Conservation (phyloP, 2,888 invertebrate species). For the Crioceris asparagi region DNA sequence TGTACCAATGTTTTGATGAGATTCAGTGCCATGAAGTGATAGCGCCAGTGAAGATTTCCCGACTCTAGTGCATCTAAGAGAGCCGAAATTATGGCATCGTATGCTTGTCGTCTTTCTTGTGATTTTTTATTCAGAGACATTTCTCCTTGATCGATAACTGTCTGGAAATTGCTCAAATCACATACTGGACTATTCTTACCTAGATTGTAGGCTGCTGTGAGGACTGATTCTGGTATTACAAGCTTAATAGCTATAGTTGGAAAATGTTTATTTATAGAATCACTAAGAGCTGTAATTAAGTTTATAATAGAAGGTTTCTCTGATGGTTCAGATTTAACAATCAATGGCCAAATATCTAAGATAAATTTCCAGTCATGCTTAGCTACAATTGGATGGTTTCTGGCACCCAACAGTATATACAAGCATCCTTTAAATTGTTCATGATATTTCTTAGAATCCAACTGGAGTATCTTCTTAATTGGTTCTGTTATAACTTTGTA, state of each 20-base stretch:
- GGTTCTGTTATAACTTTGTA: conserved; percentile 55
- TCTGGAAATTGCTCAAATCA: conserved; percentile 34
- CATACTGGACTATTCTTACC: conserved; percentile 34
- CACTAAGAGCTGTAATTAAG: conserved; percentile 46
- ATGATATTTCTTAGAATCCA: conserved; percentile 50
- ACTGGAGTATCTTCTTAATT: conserved; percentile 48
- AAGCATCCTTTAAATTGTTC: conserved; percentile 70
- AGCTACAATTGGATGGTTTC: conserved; percentile 51
- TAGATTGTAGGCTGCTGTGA: conserved; percentile 42
- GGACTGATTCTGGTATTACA: conserved; percentile 42
- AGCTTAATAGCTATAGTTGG: conserved; percentile 51
- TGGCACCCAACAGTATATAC: conserved; percentile 61
- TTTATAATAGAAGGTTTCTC: conserved; percentile 76
- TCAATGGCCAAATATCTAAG: conserved; percentile 63
- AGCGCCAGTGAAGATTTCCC: conserved; percentile 66
- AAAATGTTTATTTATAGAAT: conserved; percentile 48
- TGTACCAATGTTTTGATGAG: conserved; percentile 64
- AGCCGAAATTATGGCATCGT: conserved; percentile 40
- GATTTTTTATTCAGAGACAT: conserved; percentile 34
- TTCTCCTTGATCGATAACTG: conserved; percentile 36
- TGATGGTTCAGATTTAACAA: conserved; percentile 67
- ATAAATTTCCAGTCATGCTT: conserved; percentile 69
- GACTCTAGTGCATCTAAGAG: conserved; percentile 46
- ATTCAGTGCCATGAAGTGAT: conserved; percentile 61
- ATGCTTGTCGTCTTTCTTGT: conserved; percentile 40